These are phyloP conservation scores for Papilio dardanus DNA, from an alignment of 1,140 invertebrate genomes.

Conservation along the genomic window DNA sequence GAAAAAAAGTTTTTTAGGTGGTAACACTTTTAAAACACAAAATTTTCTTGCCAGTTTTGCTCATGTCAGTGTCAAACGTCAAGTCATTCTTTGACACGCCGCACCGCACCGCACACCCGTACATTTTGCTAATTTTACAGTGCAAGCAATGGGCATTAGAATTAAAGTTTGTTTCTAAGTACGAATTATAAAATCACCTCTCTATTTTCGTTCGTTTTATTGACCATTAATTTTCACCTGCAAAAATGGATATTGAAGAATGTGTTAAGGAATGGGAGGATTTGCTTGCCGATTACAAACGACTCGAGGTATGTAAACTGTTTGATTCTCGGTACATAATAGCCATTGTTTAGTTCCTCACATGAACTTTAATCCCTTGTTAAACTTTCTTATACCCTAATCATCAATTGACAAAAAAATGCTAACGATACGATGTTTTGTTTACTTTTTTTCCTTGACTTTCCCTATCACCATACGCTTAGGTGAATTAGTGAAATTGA, in stretches of 20 bases:
- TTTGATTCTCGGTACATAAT: conserved; percentile 12
- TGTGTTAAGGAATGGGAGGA: conserved; percentile 91
- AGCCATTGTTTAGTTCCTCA: conserved; percentile 28
- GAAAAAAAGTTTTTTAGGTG: background rate
- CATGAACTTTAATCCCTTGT: conserved; percentile 25
- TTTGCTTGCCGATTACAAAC: conserved; percentile 88
- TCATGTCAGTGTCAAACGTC: background rate
- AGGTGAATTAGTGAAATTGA: background rate
- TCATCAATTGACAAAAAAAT: background rate
- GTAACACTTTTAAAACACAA: background rate
- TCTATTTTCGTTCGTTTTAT: conserved; percentile 38
- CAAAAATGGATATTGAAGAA: conserved; percentile 82
- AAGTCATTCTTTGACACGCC: conserved; percentile 13
- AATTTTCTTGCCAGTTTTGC: background rate
- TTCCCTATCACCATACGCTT: background rate
- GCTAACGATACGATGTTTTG: background rate
- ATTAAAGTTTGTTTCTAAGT: conserved; percentile 34
- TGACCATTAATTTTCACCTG: conserved; percentile 38
- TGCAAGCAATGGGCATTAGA: conserved; percentile 31
- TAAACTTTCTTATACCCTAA: conserved; percentile 7
- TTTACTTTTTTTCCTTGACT: background rate
- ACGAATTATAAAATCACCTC: conserved; percentile 38
- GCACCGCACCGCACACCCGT: background rate
- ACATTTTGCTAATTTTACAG: conserved; percentile 21
- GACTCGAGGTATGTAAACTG: conserved; percentile 85